Evolutionary conservation across 2,888 invertebrate species (phyloP), one percentile per base, ranked within the genome.

Genomic region (Coenonympha glycerion): DNA sequence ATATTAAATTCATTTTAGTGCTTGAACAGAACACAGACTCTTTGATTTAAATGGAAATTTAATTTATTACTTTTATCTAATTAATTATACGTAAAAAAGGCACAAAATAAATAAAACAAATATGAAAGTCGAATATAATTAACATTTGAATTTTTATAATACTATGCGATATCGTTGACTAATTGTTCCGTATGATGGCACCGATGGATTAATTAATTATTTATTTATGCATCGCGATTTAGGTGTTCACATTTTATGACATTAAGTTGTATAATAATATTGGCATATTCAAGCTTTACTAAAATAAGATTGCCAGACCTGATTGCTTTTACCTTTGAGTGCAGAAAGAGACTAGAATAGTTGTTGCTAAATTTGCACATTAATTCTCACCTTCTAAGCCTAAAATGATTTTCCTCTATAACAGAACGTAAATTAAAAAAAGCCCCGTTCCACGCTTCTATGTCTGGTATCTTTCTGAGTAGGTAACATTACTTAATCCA

Each of bases 81-180:
- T 34, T 19, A 34, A 34, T 34, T 34, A 34, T 2, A n/a, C n/a
- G 18, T 19, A 34, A 6, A 6, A n/a, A 34, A n/a, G n/a, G 18
- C n/a, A 16, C 31, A 16, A 31, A 6, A 31, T 16, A 31, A 16
- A 4, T 34, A 34, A 19, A 34, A 5, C 34, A 34, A 19, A 9
- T n/a, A 33, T 6, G 31, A 42, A 42, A 8, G 19, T 21, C 19
- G 33, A 22, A 45, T 21, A 33, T 33, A 33, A 45, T 45, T 34
- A 33, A 33, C 44, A 22, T 45, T 45, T 45, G n/a, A 33, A 45
- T 45, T 3, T 3, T n/a, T 31, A 16, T 21, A 42, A 45, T 45
- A 34, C 33, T 31, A 30, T 18, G 30, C 13, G 30, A 13, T 16
- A 42, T 18, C 13, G 19, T 30, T 42, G 42, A 42, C 42, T 42